Base-by-base conservation (phyloP, 2,888 invertebrate species). In the Drosophila trichaetosa region DNA sequence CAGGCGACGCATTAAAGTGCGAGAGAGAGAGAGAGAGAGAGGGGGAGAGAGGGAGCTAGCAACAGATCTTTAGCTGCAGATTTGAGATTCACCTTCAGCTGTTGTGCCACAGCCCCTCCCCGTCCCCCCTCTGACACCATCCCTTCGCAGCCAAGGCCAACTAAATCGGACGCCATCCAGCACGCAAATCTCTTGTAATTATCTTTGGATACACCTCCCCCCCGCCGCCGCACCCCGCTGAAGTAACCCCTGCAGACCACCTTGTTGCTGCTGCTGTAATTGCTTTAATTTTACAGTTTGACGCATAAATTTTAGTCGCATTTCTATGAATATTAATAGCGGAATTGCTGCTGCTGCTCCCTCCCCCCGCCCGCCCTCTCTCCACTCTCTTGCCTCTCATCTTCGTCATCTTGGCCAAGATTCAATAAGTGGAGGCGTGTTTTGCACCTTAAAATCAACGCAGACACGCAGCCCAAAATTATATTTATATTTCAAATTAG, bases 301-400 rank as follows among this genome's bases (percentile, higher is more conserved):
- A 58, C 69, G 80, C 79, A 82, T 82, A 82, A 82, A 82, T 82
- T 82, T 82, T 63, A 40, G 36, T 54, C 63, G 63, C 56, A 62
- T 75, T 82, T 82, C 62, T 77, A 80, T 82, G 82, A 77, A 82
- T 82, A 82, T 82, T 81, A 81, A 81, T 76, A 59, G n/a, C 33
- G 42, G 52, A 66, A 76, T 49, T 73, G 71, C 71, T 76, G 75
- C 29, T 8, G 34, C 36, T 4, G n/a, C 6, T 6, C 13, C 10
- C 29, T 18, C 6, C 16, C 31, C 16, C 24, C 8, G 0, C 4
- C 4, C 27, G 4, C 27, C 4, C 8, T 0, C 11, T 10, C n/a
- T 13, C 36, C 2, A 13, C 42, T 7, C 11, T 10, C 16, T 8
- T 33, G 33, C 21, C 7, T 4, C n/a, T 31, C 7, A 5, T 33